These are phyloP conservation scores for Narcine bancroftii DNA, from an alignment of 2,113 vertebrate species.

Conservation along the genomic window DNA sequence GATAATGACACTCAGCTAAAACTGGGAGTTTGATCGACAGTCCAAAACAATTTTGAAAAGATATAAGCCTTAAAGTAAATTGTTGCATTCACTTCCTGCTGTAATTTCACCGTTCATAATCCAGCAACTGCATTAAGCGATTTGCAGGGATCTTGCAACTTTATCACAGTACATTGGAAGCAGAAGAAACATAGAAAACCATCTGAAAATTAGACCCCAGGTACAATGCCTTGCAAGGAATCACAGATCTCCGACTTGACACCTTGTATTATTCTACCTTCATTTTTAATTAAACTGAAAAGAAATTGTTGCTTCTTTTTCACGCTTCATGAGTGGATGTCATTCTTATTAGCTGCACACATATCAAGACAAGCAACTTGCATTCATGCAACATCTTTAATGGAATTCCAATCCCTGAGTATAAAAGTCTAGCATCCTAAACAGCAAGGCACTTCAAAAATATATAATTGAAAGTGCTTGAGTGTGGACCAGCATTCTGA, in stretches of 20 bases:
- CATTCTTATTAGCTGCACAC: not conserved
- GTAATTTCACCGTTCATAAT: not conserved
- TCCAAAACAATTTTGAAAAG: not conserved
- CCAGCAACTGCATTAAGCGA: not conserved
- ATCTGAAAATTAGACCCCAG: not conserved
- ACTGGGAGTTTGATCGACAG: not conserved
- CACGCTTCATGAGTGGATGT: not conserved
- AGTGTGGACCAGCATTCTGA: too few relatives aligned
- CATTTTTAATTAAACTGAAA: slow-evolving; percentile 11
- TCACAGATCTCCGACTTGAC: not conserved
- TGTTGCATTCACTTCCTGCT: not conserved
- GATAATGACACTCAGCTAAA: not conserved
- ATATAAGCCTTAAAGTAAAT: not conserved
- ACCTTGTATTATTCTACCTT: not conserved
- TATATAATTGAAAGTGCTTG: too few relatives aligned
- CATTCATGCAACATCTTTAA: not conserved
- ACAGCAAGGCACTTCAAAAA: too few relatives aligned
- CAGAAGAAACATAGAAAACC: not conserved
- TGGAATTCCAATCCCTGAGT: not conserved
- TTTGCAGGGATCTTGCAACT: not conserved
- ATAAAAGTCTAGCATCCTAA: too few relatives aligned
- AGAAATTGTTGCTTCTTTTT: not conserved
- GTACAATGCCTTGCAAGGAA: not conserved
- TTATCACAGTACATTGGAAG: not conserved
- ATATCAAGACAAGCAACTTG: not conserved